Percentiles rank a stretch among this genome's conserved stretches.
Conservation (phyloP, 2,113 vertebrate genomes). For the Agelaius tricolor region DNA sequence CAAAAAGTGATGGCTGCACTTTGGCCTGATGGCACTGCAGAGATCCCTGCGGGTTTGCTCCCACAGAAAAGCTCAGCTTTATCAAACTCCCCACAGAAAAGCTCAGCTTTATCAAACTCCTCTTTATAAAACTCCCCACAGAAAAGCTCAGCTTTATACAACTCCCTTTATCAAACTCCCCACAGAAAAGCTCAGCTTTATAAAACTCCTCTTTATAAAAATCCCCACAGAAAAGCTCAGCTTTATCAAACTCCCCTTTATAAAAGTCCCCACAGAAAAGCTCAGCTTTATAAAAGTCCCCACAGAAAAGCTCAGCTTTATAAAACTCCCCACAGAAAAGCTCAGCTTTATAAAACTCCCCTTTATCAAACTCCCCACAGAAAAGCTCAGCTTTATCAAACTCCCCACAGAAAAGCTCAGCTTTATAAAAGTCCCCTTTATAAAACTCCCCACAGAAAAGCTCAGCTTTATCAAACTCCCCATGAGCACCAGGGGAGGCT, state of each 20-base stretch:
- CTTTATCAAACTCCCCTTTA: background rate
- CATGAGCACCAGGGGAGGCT: background rate
- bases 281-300: background rate
- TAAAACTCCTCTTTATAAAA: background rate
- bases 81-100: background rate
- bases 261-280: too few relatives aligned
- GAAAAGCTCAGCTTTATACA: too few relatives aligned
- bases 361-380: too few relatives aligned
- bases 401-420: too few relatives aligned
- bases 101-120: background rate
- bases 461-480: background rate
- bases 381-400: background rate
- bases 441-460: background rate
- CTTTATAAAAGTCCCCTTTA: too few relatives aligned
- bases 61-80: background rate
- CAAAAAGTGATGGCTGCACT: background rate
- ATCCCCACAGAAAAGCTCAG: background rate
- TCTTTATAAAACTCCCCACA: too few relatives aligned
- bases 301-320: background rate
- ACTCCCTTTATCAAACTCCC: too few relatives aligned
- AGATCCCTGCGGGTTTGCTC: background rate
- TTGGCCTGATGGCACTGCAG: background rate
- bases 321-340: too few relatives aligned
- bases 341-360: too few relatives aligned
- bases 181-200: background rate